phyloP scores from a whole-genome alignment of 1,140 invertebrate genomes.

The Schlechtendalia chinensis region DNA sequence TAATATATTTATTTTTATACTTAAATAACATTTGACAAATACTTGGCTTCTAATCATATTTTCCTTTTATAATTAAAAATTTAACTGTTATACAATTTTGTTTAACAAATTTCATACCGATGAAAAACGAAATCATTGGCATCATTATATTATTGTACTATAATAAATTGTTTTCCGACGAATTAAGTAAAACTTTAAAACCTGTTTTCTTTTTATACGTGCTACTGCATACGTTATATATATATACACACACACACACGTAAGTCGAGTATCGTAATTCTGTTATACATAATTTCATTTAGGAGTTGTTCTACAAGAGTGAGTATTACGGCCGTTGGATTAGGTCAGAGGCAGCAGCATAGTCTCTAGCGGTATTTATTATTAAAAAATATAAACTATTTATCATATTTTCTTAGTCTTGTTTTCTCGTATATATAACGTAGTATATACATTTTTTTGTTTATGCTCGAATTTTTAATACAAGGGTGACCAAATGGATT shows the following conservation, averaged over 20 bases:
- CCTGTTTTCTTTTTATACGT: background rate
- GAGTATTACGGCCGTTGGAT: background rate
- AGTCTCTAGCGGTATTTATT: background rate
- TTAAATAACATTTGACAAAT: too few relatives aligned
- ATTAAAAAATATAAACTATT: conserved; percentile 25
- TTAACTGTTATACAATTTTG: too few relatives aligned
- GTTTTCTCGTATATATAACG: background rate
- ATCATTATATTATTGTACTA: too few relatives aligned
- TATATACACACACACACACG: too few relatives aligned
- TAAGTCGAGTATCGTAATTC: background rate
- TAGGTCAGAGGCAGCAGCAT: too few relatives aligned
- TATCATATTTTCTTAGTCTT: conserved; percentile 14
- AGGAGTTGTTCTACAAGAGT: background rate
- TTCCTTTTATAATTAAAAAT: too few relatives aligned
- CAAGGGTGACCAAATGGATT: too few relatives aligned
- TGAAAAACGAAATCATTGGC: too few relatives aligned
- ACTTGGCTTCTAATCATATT: too few relatives aligned
- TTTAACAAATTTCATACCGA: too few relatives aligned
- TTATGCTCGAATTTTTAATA: conserved; percentile 3
- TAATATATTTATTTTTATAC: too few relatives aligned
- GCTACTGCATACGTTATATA: background rate
- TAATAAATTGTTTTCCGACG: background rate
- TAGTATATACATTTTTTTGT: background rate
- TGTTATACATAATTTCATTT: background rate
- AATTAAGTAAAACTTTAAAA: conserved; percentile 15